Percentiles rank a stretch among this genome's conserved stretches.
These are phyloP conservation scores for Andrena hattorfiana DNA, from an alignment of 2,888 invertebrate species.

Conservation along the genomic window DNA sequence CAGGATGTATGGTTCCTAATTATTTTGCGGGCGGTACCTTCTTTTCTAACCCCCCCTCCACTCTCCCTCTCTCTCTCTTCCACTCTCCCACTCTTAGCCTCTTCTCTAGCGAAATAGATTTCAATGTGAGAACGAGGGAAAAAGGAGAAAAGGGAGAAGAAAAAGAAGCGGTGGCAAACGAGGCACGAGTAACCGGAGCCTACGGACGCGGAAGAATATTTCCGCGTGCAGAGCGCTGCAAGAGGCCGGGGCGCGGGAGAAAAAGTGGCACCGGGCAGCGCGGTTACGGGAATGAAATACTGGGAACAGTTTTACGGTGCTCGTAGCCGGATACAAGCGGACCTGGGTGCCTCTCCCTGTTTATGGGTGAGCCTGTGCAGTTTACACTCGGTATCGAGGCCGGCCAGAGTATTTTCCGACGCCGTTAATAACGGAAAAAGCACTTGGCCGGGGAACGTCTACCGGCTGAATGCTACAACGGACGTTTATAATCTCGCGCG, in stretches of 20 bases:
- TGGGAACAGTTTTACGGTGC: slow-evolving; percentile 54
- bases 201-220: slow-evolving; percentile 43
- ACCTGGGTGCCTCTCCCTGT: slow-evolving; percentile 44
- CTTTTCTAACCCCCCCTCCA: background rate
- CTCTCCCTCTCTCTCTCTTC: background rate
- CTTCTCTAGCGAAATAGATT: slow-evolving; percentile 14
- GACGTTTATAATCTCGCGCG: slow-evolving; percentile 56
- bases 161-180: slow-evolving; percentile 27
- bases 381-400: slow-evolving; percentile 64
- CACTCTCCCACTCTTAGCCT: too few relatives aligned
- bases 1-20: slow-evolving; percentile 54
- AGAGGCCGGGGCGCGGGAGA: slow-evolving; percentile 9
- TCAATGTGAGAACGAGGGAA: slow-evolving; percentile 20
- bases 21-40: slow-evolving; percentile 44
- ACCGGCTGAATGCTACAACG: slow-evolving; percentile 45
- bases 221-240: slow-evolving; percentile 7
- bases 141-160: background rate
- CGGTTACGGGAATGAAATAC: slow-evolving; percentile 60
- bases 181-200: slow-evolving; percentile 41
- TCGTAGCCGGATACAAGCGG: slow-evolving; percentile 19
- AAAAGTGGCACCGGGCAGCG: slow-evolving; percentile 42
- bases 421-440: slow-evolving; percentile 68
- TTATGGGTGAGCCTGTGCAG: slow-evolving; percentile 51
- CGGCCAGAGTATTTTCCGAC: slow-evolving; percentile 51
- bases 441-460: slow-evolving; percentile 42